Base-by-base conservation (phyloP, 2,113 vertebrate species). In the Benitochromis conjunctus region DNA sequence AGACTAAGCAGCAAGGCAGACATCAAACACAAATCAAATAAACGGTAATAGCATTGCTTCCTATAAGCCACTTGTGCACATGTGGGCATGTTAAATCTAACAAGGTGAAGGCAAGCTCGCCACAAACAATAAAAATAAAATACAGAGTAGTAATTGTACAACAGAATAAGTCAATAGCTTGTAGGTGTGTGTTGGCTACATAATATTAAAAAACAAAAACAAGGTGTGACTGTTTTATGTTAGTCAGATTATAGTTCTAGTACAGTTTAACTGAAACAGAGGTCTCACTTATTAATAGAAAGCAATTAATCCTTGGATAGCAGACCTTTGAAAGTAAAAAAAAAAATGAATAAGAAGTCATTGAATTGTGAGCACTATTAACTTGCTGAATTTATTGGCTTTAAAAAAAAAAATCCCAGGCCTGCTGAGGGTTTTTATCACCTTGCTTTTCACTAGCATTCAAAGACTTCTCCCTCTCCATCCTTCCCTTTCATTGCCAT, bases 381-480 rank as follows among this genome's bases (percentile, higher is more conserved):
- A 86, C 38, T 64, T 56, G 85, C 78, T 86, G 57, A 86, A 62
- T 38, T 77, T 79, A 76, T 66, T 66, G 83, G 43, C 83, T 83
- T 80, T 58, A 81, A n/a, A 48, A 5, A 3, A 5, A 58, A 84
- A 85, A 79, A 34, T 26, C 58, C 53, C 8, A 26, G 31, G 14
- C 57, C 69, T 83, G 54, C 83, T 71, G 54, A 41, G 76, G 77
- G 13, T 21, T 89, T 81, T 83, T 62, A 92, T 90, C 86, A 62
- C 18, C 64, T 46, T 62, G 7, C 79, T 85, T 69, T 24, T 60
- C 89, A 36, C 62, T 53, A 9, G 4, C 19, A 4, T 77, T 90
- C 81, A 91, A 89, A 92, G 78, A 66, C 55, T 74, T 62, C 55
- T 87, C 56, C 69, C 29, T 29, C 46, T 55, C 24, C 48, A 48